Base-by-base conservation (phyloP, 2,797 vertebrate species). In the Cyprinodon diabolis region DNA sequence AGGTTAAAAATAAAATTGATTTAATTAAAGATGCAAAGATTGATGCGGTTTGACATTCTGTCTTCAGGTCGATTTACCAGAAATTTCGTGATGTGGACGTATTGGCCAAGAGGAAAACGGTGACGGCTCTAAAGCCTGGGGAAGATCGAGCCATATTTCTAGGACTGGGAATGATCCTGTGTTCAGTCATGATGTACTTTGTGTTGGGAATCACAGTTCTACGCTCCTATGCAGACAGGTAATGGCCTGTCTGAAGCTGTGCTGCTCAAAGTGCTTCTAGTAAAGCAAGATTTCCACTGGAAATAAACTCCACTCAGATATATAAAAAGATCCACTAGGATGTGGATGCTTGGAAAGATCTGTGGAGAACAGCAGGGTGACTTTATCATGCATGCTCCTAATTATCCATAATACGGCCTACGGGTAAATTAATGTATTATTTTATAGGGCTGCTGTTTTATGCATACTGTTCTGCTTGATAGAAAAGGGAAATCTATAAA, bases 131-230 rank as follows among this genome's bases (percentile, higher is more conserved):
- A 58, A 97, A 96, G 92, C 96, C 97, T 0, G 98, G 98, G 72
- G 98, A 99, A 79, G 97, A 99, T 85, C 93, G 97, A 4, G 98
- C 97, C 71, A 96, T 98, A 68, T 92, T 98, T n/a, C 94, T 99
- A 0, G 97, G 97, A 75, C 93, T 99, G 71, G 90, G 96, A 72
- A 99, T 99, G 97, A 96, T 99, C 94, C 92, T 97, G 79, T 96
- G 96, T 56, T 97, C 98, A 15, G 91, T 97, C 89, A 96, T 98
- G 97, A 97, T 98, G 96, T 98, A 97, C 91, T 99, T 98, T 75
- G 96, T 99, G 73, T 95, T 99, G 90, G 96, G 97, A 65, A 96
- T 98, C 94, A 98, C 97, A 0, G 89, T 96, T 79, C 91, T 98
- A 69, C 96, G 95, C 71, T 96, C 96, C 2, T 97, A 97, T 86